Conservation (phyloP, 1,140 invertebrate genomes). For the Camponotus pennsylvanicus region DNA sequence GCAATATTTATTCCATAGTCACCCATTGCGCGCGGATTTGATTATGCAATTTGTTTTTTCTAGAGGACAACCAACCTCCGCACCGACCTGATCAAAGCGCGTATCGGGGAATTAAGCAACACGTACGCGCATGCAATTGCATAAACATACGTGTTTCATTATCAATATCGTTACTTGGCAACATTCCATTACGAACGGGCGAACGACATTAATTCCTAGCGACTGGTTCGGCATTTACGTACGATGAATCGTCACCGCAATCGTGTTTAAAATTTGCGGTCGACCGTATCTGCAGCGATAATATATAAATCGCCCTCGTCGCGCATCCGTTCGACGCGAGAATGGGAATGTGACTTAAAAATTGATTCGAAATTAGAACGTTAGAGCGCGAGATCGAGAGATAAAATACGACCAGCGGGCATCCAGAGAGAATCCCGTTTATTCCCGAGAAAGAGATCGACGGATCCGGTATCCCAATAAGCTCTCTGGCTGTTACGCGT, state of each 20-base stretch:
- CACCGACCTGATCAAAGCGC: neutral
- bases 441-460: neutral
- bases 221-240: slow-evolving; percentile 15
- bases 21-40: too few relatives aligned
- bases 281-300: slow-evolving; percentile 20
- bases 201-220: slow-evolving; percentile 43
- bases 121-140: slow-evolving; percentile 3
- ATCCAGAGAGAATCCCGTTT: neutral
- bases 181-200: slow-evolving; percentile 31
- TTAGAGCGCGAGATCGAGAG: neutral
- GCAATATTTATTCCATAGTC: too few relatives aligned
- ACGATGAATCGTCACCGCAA: slow-evolving; percentile 50
- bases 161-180: slow-evolving; percentile 47
- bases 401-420: neutral
- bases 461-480: slow-evolving; percentile 11
- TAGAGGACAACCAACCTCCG: too few relatives aligned
- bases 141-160: slow-evolving; percentile 41
- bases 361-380: slow-evolving; percentile 2
- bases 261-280: slow-evolving; percentile 55
- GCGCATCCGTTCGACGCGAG: slow-evolving; percentile 8
- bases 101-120: slow-evolving; percentile 9
- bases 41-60: too few relatives aligned
- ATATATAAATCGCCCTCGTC: slow-evolving; percentile 16
- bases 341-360: slow-evolving; percentile 34
- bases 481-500: neutral